Percentiles rank a stretch among this genome's conserved stretches.
Conservation (phyloP, 2,113 vertebrate genomes). For the Microcebus murinus region DNA sequence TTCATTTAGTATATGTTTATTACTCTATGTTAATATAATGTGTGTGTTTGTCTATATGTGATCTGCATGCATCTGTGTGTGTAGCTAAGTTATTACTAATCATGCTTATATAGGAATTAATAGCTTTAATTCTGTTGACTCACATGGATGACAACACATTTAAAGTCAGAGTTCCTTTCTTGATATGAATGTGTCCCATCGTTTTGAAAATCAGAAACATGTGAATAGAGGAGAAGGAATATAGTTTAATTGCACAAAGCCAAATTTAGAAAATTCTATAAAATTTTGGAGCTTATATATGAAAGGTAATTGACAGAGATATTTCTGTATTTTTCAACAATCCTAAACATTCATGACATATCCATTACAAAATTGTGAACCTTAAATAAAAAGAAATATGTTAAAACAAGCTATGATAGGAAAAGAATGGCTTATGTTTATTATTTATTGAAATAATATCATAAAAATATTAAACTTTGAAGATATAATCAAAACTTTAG, state of each 20-base stretch:
- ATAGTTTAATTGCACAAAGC: background rate
- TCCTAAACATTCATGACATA: background rate
- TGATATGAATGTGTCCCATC: background rate
- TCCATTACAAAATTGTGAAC: background rate
- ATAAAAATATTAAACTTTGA: background rate
- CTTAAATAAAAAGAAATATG: background rate
- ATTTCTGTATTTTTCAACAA: background rate
- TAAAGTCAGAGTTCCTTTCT: background rate
- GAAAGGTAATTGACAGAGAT: background rate
- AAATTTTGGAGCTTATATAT: background rate
- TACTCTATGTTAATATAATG: background rate
- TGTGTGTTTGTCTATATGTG: background rate
- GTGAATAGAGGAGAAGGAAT: background rate
- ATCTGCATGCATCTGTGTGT: background rate
- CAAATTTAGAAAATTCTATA: background rate
- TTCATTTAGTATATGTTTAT: background rate
- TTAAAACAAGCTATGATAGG: background rate
- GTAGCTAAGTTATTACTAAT: background rate
- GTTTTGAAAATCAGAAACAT: background rate
- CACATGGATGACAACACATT: background rate
- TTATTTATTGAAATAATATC: background rate
- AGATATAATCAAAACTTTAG: background rate
- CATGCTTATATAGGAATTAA: background rate
- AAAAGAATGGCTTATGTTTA: background rate
- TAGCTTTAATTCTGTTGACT: background rate